Evolutionary conservation across 2,113 vertebrate species (phyloP), one percentile per base, ranked within the genome.

Genomic region (Otus sunia): DNA sequence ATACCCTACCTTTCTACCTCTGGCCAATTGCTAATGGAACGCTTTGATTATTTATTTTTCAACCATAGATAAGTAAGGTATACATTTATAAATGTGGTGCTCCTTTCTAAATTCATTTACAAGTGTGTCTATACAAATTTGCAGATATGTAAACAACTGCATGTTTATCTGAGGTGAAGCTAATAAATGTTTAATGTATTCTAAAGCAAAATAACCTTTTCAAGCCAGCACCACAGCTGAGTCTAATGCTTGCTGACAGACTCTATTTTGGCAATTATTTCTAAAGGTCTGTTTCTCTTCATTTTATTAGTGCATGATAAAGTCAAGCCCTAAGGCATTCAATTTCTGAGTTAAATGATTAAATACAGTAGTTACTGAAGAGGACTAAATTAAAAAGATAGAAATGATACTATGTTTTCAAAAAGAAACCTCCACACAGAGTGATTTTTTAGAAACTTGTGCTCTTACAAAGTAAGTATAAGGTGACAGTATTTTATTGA

Each of bases 161-260:
- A 88, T 92, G 43, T 96, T 96, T 97, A 96, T 88, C 91, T 96
- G 72, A 91, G 82, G 83, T 96, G 90, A 97, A 84, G 36, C 41
- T 96, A 93, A 98, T 98, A 93, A 94, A 97, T 97, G 52, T 93
- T 98, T 97, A 95, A 98, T 96, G 50, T 88, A 92, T 95, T 96
- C 50, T 92, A 97, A 91, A 97, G 47, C 62, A 86, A 96, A 85
- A 89, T 88, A 97, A 94, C 84, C 86, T 97, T 97, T 96, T 90
- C 94, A 83, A 94, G 36, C 47, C 34, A 88, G 45, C 88, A 58
- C 50, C 66, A 62, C 62, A 85, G 89, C 66, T 91, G 92, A 97
- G 85, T 92, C 94, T 97, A 98, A 97, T 97, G 93, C 88, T 95
- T 95, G 73, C 84, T 90, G 93, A 94, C 86, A 97, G 87, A 76